Base-by-base conservation (phyloP, 2,113 vertebrate species). In the Hippocampus barbouri region DNA sequence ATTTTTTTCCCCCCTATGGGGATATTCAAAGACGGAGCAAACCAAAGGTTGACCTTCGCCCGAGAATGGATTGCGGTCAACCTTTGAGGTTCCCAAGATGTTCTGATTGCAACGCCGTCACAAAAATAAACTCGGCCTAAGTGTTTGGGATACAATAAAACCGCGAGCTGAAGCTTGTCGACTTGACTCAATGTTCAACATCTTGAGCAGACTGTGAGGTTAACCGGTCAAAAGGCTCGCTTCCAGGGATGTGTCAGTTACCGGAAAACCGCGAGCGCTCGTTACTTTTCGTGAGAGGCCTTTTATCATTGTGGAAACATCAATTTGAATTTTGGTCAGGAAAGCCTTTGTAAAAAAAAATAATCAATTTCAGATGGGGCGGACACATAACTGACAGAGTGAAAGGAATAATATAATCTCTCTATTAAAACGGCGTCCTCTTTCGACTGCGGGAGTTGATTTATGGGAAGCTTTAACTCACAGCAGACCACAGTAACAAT, bases 191-290 rank as follows among this genome's bases (percentile, higher is more conserved):
- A 63, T 1, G 47, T 75, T 76, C 61, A 21, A 54, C 8, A 72
- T 56, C 67, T 69, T 63, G 47, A 81, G 78, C 67, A 79, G 76
- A 80, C 79, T 79, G 77, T 83, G 75, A 84, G 78, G 83, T 85
- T 78, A 85, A 81, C 80, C 73, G 18, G 63, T 69, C 56, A 70
- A 59, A 51, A 54, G 56, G 75, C 70, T 61, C 1, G 61, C 74
- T 79, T 84, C 78, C 74, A 84, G 70, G 56, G 14, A 74, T 68
- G 69, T 75, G 78, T 79, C 83, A 81, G 78, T 66, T 76, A 66
- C 38, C 69, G 68, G 73, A 57, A 81, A 83, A 75, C 80, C 80
- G 74, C 82, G 81, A 72, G 45, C 74, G 60, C 72, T 18, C 4
- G 53, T 69, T 74, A 59, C 76, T 72, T 40, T 73, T 68, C 74